Evolutionary conservation across 2,113 vertebrate genomes (phyloP).

Genomic region (Podarcis muralis): DNA sequence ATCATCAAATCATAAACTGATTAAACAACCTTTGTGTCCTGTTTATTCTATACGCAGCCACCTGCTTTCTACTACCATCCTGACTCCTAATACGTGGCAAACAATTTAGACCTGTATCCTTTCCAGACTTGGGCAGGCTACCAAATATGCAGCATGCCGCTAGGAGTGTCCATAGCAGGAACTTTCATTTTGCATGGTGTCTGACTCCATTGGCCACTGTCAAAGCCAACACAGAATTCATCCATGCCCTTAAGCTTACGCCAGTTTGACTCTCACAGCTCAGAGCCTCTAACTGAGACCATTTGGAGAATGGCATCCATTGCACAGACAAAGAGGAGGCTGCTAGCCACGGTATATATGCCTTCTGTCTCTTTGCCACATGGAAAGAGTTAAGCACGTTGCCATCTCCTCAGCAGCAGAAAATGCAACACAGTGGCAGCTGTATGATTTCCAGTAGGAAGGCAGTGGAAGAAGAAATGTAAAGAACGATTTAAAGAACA

Average conservation of each 20-base stretch:
- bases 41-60: fast-evolving
- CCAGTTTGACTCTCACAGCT: background rate
- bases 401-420: background rate
- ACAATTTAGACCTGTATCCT: conserved; percentile 21
- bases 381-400: background rate
- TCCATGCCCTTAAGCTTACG: conserved; percentile 42
- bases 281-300: background rate
- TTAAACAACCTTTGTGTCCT: too few species aligned
- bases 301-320: background rate
- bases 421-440: too few species aligned
- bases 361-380: background rate
- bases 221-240: conserved; percentile 72
- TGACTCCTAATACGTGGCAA: fast-evolving
- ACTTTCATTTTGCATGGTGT: conserved; percentile 68
- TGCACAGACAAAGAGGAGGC: background rate
- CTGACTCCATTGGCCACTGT: conserved; percentile 70
- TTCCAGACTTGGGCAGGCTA: conserved; percentile 26
- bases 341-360: background rate
- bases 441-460: background rate
- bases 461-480: background rate
- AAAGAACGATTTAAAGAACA: too few species aligned
- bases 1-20: background rate
- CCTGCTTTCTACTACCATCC: fast-evolving
- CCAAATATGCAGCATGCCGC: background rate
- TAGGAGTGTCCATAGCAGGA: conserved; percentile 31